Conservation (phyloP, 1,140 invertebrate genomes). For the Anastatus disparis region DNA sequence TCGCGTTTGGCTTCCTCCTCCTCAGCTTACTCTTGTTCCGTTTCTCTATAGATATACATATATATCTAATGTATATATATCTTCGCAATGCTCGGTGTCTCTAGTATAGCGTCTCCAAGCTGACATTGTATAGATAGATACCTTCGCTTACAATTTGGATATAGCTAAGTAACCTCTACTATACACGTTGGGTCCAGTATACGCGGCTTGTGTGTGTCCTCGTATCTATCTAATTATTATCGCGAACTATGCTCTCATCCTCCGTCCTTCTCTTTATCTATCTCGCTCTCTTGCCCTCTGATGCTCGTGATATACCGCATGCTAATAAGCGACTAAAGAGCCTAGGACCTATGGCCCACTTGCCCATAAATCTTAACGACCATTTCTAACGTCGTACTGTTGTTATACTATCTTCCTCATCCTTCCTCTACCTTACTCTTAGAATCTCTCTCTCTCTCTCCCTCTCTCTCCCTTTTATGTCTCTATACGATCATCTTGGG, state of each 20-base stretch:
- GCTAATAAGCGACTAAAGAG: conserved; percentile 69
- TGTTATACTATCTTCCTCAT: conserved; percentile 1
- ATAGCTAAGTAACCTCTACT: too few relatives aligned
- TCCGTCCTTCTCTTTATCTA: too few relatives aligned
- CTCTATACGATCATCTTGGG: conserved; percentile 53
- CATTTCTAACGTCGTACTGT: conserved; percentile 54
- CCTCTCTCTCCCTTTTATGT: background rate
- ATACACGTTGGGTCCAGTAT: too few relatives aligned
- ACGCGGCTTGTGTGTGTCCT: background rate
- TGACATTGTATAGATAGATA: conserved; percentile 42
- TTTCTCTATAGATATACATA: too few relatives aligned
- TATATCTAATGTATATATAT: too few relatives aligned
- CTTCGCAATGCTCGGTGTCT: background rate
- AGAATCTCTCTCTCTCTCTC: background rate
- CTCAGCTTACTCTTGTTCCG: background rate
- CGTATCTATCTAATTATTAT: conserved; percentile 69
- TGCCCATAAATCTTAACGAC: conserved; percentile 63
- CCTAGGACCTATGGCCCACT: conserved; percentile 58
- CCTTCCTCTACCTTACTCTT: background rate
- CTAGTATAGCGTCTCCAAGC: conserved; percentile 9
- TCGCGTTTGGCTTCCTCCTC: background rate
- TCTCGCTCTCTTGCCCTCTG: too few relatives aligned
- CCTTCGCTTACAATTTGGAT: conserved; percentile 45
- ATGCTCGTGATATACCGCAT: conserved; percentile 68
- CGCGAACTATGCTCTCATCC: conserved; percentile 52